Evolutionary conservation across 2,888 invertebrate species (phyloP).

Genomic region (Hypomecis atomaria): DNA sequence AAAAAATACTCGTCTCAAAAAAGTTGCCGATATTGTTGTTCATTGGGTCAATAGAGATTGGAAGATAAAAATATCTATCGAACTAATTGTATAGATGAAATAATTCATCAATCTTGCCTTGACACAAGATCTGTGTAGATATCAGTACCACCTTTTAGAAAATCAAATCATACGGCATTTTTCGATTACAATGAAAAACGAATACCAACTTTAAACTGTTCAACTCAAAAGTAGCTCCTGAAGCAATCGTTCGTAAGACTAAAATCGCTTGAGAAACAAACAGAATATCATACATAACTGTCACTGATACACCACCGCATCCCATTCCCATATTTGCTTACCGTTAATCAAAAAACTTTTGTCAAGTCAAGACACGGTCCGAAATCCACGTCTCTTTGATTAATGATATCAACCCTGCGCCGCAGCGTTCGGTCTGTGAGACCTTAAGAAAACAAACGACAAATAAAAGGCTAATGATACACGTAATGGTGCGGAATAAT

Average conservation of each 20-base stretch:
- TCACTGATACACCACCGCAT: constrained; percentile 38
- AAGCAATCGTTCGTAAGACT: neutral
- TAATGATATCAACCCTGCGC: constrained; percentile 72
- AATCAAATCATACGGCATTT: constrained; percentile 32
- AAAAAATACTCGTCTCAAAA: neutral
- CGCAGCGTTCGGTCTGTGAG: constrained; percentile 58
- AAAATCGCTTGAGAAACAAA: constrained; percentile 1
- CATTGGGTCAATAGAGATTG: neutral
- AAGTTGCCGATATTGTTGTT: neutral
- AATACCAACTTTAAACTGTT: constrained; percentile 2
- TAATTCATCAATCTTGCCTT: constrained; percentile 31
- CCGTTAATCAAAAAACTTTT: constrained; percentile 75
- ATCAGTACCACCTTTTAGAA: constrained; percentile 28
- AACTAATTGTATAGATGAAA: constrained; percentile 3
- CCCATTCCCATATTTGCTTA: constrained; percentile 76
- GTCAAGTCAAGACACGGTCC: constrained; percentile 60
- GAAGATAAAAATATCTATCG: neutral
- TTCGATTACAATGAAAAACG: constrained; percentile 32
- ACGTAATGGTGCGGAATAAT: constrained; percentile 76
- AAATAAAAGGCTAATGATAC: constrained; percentile 76
- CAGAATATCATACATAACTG: constrained; percentile 29
- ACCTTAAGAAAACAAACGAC: constrained; percentile 74
- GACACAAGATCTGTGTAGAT: constrained; percentile 30
- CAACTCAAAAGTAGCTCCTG: constrained; percentile 19
- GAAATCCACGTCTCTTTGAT: constrained; percentile 62